Evolutionary conservation across 2,888 invertebrate genomes (phyloP), one percentile per base, ranked within the genome.

Genomic region (Belgica antarctica): DNA sequence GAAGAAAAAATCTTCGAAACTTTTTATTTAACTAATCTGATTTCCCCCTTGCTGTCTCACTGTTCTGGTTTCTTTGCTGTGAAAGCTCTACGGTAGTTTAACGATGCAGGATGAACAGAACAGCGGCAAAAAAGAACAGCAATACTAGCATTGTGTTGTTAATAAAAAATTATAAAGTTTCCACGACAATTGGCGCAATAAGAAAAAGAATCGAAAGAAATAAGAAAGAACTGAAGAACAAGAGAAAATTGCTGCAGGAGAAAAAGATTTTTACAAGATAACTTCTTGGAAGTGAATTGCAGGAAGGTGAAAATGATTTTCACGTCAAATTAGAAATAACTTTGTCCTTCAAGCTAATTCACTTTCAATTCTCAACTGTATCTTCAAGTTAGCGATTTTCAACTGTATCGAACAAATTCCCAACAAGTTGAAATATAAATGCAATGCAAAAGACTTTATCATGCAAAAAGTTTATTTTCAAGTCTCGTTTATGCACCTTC

Each of bases 361-460:
- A n/a, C n/a, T n/a, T n/a, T n/a, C n/a, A n/a, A n/a, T n/a, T n/a
- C n/a, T n/a, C n/a, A n/a, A n/a, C n/a, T n/a, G n/a, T n/a, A n/a
- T n/a, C n/a, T n/a, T n/a, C n/a, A n/a, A n/a, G n/a, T n/a, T n/a
- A n/a, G n/a, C n/a, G 36, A 10, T 34, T 34, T 8, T 10, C 10
- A 10, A 34, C 8, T 34, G 8, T 34, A 10, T 34, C n/a, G n/a
- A 61, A 61, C 27, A 61, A 61, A 61, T 61, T 17, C 24, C 28
- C 61, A 61, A 61, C 61, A 25, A 52, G n/a, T 24, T 61, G 61
- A 61, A 61, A 61, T 27, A 61, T 61, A 28, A 66, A 47, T 47
- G 22, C 65, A 46, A 66, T 66, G 65, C 28, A 66, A 66, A 15
- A 7, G 41, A 63, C 12, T 66, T 66, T 66, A 28, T 66, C 65